These are phyloP conservation scores for Oasisia sp. DNA, from an alignment of 2,888 invertebrate species.

Conservation along the genomic window DNA sequence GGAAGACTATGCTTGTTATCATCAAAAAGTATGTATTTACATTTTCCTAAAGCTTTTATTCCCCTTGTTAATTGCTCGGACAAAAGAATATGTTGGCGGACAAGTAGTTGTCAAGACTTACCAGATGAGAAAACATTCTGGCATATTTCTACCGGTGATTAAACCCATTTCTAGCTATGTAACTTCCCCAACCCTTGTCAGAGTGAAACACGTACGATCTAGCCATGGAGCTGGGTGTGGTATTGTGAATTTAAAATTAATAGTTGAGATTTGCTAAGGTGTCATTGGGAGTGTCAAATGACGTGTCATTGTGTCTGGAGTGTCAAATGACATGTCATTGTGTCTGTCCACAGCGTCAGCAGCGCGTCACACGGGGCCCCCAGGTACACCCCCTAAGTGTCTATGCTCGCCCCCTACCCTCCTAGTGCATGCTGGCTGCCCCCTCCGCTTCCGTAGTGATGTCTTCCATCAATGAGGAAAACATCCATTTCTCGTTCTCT, in stretches of 20 bases:
- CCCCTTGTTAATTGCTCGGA: too few relatives aligned
- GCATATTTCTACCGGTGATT: too few relatives aligned
- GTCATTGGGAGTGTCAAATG: not conserved
- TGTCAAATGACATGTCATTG: not conserved
- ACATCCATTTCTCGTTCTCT: not conserved
- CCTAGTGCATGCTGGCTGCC: not conserved
- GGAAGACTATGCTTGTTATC: too few relatives aligned
- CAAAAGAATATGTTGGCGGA: too few relatives aligned
- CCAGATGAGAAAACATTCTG: too few relatives aligned
- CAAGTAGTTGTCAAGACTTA: too few relatives aligned
- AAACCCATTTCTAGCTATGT: too few relatives aligned
- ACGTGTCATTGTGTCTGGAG: not conserved
- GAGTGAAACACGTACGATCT: not conserved
- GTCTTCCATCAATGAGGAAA: not conserved
- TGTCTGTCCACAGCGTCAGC: not conserved
- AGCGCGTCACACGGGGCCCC: not conserved
- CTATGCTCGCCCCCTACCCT: not conserved
- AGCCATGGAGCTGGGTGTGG: not conserved
- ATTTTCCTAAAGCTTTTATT: too few relatives aligned
- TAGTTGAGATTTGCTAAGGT: not conserved
- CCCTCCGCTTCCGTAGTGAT: not conserved
- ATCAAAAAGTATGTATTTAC: too few relatives aligned
- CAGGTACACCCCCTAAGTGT: not conserved
- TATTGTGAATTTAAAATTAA: not conserved
- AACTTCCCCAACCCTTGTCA: not conserved